phyloP scores from a whole-genome alignment of 2,888 invertebrate species.

The Acheta domesticus region DNA sequence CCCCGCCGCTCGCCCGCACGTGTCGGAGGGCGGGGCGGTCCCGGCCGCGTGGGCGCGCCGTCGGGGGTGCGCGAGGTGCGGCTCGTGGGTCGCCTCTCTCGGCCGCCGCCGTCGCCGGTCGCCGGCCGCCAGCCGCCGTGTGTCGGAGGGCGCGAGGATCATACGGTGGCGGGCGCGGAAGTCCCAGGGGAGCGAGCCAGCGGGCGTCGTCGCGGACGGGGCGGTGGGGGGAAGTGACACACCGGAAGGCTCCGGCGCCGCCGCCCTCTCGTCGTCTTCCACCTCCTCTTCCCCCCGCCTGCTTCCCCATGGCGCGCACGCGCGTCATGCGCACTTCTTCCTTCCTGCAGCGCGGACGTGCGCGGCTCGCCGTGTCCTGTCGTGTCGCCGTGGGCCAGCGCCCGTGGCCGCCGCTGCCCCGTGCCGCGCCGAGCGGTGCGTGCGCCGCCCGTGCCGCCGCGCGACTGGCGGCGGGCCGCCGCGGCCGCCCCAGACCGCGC shows the following conservation, averaged over 20 bases:
- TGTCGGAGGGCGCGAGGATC: constrained; percentile 48
- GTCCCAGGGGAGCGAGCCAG: too few species aligned
- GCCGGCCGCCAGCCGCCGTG: too few species aligned
- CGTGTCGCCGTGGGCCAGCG: too few species aligned
- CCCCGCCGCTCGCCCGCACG: neutral
- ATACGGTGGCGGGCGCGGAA: constrained; percentile 24
- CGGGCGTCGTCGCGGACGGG: too few species aligned
- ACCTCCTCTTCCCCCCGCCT: constrained; percentile 19
- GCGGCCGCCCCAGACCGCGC: neutral
- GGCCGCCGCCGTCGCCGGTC: constrained; percentile 40
- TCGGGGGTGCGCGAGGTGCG: constrained; percentile 49
- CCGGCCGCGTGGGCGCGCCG: constrained; percentile 34
- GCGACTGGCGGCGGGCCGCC: neutral
- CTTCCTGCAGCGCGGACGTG: neutral
- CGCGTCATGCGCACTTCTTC: neutral
- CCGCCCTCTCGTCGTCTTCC: constrained; percentile 2
- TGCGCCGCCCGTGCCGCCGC: neutral
- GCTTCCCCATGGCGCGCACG: neutral
- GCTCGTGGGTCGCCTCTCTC: constrained; percentile 41
- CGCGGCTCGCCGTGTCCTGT: neutral
- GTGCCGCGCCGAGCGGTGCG: constrained; percentile 22
- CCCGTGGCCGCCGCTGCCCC: neutral
- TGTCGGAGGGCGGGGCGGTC: neutral
- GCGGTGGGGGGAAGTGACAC: neutral
- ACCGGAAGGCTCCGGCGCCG: constrained; percentile 19